Base-by-base conservation (phyloP, 2,888 invertebrate genomes). In the Parapristionchus giblindavisi region DNA sequence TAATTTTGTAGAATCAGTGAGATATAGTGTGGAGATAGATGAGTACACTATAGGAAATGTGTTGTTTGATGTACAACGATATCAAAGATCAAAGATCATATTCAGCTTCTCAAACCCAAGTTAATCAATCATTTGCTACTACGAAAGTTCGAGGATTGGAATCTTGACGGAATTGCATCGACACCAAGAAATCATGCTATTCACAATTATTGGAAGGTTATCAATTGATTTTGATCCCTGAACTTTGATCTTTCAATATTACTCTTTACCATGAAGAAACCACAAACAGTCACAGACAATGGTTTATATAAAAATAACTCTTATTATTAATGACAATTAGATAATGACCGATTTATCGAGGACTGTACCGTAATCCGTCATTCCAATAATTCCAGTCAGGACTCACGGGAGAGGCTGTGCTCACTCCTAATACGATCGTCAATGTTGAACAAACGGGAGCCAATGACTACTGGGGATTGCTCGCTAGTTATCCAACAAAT, bases 391-490 rank as follows among this genome's bases (percentile, higher is more conserved):
- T 82, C 52, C 65, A 84, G 83, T 77, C 79, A 51, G 85, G 85
- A 6, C 78, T 85, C 60, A 85, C 85, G 27, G 83, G 81, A 14
- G 78, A 75, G 40, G 79, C 85, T 11, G 85, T 76, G 21, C 75
- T 76, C 38, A 82, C 81, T 21, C 81, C 83, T 0, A 82, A 86
- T 66, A 79, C 82, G 8, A 79, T 86, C 60, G 85, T 86, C n/a
- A 86, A 86, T 71, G 82, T 86, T 51, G 86, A 86, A 65, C 86
- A 84, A 75, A 82, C 85, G 3, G 86, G 86, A 32, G 75, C 76
- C 17, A 85, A 85, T 75, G 85, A 85, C 76, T 85, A 85, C 63
- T 84, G 81, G 81, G 87, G 87, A 72, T 82, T 87, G 81, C 77
- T 87, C 34, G 82, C 81, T 36, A 80, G 83, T 6, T 84, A 83